Percentiles rank a stretch among this genome's conserved stretches.
Evolutionary conservation across 2,113 vertebrate species (phyloP).

Genomic region (Heterotilapia buettikoferi): DNA sequence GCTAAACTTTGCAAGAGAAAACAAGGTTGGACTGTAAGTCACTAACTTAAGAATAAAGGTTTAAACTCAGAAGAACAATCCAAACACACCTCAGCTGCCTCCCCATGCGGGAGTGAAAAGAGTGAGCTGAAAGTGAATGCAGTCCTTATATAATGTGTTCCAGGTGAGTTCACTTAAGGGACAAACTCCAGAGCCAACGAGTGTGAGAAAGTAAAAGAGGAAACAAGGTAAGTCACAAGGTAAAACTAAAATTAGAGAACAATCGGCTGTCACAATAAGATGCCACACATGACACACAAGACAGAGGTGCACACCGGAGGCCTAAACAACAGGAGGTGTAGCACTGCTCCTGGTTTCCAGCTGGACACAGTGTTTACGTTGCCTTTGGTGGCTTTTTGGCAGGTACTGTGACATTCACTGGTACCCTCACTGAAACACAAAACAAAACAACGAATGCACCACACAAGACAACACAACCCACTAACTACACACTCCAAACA

Average conservation of each 20-base stretch:
- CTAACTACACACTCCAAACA: neutral
- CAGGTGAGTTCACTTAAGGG: neutral
- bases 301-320: neutral
- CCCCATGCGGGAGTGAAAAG: neutral
- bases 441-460: accelerated
- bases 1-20: neutral
- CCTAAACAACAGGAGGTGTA: neutral
- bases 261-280: neutral
- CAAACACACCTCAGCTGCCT: neutral
- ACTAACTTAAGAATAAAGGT: neutral
- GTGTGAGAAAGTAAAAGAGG: neutral
- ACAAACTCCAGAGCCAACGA: neutral
- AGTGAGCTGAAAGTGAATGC: neutral
- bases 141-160: neutral
- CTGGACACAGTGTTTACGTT: neutral
- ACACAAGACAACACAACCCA: neutral
- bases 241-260: neutral
- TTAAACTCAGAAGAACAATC: neutral
- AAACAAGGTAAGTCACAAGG: neutral
- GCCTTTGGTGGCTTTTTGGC: neutral
- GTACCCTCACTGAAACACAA: neutral
- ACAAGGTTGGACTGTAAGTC: neutral
- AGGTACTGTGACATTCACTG: neutral
- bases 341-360: neutral
- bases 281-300: neutral